phyloP scores from a whole-genome alignment of 2,888 invertebrate species.

The Leptogaster cylindrica region DNA sequence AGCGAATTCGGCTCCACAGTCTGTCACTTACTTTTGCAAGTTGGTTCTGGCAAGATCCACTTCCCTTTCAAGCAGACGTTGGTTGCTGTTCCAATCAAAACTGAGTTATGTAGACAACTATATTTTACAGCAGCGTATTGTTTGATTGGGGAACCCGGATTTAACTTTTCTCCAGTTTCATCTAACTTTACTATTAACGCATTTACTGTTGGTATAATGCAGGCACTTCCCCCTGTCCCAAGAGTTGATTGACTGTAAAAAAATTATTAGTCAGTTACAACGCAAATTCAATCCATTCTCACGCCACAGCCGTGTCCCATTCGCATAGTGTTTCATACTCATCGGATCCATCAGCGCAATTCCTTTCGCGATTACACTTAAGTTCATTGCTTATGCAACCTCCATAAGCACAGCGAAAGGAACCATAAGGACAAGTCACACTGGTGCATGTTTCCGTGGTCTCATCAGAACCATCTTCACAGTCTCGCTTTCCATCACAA shows the following conservation, averaged over 20 bases:
- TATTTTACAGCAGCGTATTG: too few species aligned
- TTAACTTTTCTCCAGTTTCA: too few species aligned
- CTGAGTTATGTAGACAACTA: too few species aligned
- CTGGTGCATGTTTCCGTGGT: conserved; percentile 48
- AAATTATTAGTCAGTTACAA: too few species aligned
- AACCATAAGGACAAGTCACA: conserved; percentile 49
- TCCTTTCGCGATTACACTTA: conserved; percentile 49
- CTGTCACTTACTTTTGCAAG: too few species aligned
- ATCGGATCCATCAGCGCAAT: conserved; percentile 54
- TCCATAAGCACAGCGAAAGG: conserved; percentile 54
- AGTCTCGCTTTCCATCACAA: conserved; percentile 60
- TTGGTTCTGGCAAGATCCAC: not conserved
- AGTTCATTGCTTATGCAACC: conserved; percentile 50
- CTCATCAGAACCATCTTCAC: conserved; percentile 53
- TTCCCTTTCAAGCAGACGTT: not conserved
- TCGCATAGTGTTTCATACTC: conserved; percentile 50
- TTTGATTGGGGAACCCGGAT: too few species aligned
- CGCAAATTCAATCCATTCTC: too few species aligned
- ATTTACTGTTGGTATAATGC: too few species aligned
- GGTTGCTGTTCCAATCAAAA: not conserved
- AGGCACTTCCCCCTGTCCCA: too few species aligned
- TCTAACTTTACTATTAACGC: too few species aligned
- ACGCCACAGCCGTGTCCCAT: not conserved
- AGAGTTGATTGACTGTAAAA: too few species aligned
- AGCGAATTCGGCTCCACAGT: too few species aligned